Percentiles rank a stretch among this genome's conserved stretches.
Evolutionary conservation across 2,113 vertebrate genomes (phyloP).

Genomic region (Ia io): DNA sequence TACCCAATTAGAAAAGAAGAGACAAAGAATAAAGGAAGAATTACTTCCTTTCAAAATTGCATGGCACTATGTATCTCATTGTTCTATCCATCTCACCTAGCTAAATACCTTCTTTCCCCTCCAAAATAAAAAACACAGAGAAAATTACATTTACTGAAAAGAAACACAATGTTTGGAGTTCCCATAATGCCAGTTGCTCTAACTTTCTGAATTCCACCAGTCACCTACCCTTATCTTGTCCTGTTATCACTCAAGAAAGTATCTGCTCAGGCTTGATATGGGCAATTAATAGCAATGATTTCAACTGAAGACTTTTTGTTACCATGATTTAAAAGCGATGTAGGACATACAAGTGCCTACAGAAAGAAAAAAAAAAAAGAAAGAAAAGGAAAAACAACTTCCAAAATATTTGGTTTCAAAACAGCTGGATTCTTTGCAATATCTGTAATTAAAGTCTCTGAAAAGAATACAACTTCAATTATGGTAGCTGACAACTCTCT

Average conservation of each 20-base stretch:
- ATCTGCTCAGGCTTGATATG: not conserved
- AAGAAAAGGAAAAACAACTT: not conserved
- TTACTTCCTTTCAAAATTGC: not conserved
- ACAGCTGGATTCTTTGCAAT: not conserved
- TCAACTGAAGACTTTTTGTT: not conserved
- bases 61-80: not conserved
- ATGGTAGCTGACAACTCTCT: not conserved
- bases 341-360: not conserved
- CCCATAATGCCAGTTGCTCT: not conserved
- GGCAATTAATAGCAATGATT: constrained; percentile 50
- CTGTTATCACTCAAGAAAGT: not conserved
- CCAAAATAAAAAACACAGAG: not conserved
- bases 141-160: not conserved
- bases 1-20: not conserved
- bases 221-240: not conserved
- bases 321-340: constrained; percentile 6
- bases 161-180: not conserved
- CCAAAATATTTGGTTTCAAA: not conserved
- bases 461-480: not conserved
- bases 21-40: not conserved
- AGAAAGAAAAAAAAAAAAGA: not conserved
- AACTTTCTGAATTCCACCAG: not conserved
- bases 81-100: not conserved
- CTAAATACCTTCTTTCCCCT: not conserved
- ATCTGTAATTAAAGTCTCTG: constrained; percentile 37